Percentiles rank a stretch among this genome's conserved stretches.
These are phyloP conservation scores for Leucozona laternaria DNA, from an alignment of 2,888 invertebrate species.

Conservation along the genomic window DNA sequence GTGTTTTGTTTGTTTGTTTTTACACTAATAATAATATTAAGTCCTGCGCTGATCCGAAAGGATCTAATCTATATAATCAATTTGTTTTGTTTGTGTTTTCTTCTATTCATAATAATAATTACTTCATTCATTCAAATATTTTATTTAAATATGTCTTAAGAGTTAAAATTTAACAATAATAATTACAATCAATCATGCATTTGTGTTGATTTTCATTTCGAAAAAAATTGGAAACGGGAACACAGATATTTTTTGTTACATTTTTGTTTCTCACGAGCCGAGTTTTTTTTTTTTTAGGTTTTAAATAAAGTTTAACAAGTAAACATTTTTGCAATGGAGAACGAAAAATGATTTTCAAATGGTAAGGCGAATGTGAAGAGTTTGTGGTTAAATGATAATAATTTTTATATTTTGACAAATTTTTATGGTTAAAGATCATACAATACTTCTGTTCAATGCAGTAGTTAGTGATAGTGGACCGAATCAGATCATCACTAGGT, in stretches of 20 bases:
- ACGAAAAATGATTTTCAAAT: neutral
- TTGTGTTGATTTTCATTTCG: conserved; percentile 64
- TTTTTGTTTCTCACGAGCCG: conserved; percentile 73
- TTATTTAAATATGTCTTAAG: conserved; percentile 70
- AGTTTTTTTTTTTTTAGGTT: conserved; percentile 54
- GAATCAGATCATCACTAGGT: no score
- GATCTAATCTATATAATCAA: conserved; percentile 50
- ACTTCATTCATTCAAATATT: conserved; percentile 56
- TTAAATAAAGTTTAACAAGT: conserved; percentile 1
- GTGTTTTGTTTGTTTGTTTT: conserved; percentile 60
- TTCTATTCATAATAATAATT: conserved; percentile 44
- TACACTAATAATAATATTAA: conserved; percentile 66
- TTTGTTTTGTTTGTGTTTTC: conserved; percentile 20
- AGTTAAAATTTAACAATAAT: conserved; percentile 70
- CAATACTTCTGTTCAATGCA: no score
- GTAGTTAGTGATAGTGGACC: no score
- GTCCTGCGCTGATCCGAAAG: conserved; percentile 59
- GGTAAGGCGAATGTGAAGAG: conserved; percentile 29
- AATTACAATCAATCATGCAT: conserved; percentile 67
- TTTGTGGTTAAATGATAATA: conserved; percentile 2
- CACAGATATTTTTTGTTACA: conserved; percentile 65
- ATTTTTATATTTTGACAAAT: neutral
- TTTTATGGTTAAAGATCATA: neutral
- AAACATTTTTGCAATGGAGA: conserved; percentile 10
- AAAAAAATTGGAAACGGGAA: conserved; percentile 70